A percentile compares a stretch with the other conserved stretches of the same genome.
Conservation (phyloP, 1,140 invertebrate species). For the Drosophila triauraria region DNA sequence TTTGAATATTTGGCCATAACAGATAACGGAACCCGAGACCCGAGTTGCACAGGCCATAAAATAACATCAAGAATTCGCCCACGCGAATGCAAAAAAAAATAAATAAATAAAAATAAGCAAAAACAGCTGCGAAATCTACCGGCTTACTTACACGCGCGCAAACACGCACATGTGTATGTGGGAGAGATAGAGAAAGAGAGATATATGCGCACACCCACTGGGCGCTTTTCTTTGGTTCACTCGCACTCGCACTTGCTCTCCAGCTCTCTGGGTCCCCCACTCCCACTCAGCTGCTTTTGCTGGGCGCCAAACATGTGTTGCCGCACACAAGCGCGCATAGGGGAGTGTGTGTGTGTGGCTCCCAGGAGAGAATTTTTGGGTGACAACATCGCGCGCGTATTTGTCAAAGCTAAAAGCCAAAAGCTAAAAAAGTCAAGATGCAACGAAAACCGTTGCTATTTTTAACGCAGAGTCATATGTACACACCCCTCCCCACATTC, state of each 20-base stretch:
- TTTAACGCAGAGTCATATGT: conserved; percentile 27
- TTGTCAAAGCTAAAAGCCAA: conserved; percentile 21
- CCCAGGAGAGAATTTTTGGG: conserved; percentile 39
- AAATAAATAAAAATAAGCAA: conserved; percentile 46
- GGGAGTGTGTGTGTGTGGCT: neutral
- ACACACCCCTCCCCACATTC: neutral
- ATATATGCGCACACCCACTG: conserved; percentile 15
- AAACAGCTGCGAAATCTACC: conserved; percentile 68
- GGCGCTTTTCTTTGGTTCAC: conserved; percentile 42
- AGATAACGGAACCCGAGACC: conserved; percentile 73
- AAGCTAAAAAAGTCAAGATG: conserved; percentile 21
- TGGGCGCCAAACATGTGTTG: conserved; percentile 80
- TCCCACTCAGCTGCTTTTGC: conserved; percentile 67
- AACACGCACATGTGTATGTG: neutral
- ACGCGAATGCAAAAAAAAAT: conserved; percentile 32
- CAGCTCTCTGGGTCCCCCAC: conserved; percentile 18
- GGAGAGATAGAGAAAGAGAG: conserved; percentile 20
- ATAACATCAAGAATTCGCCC: conserved; percentile 32
- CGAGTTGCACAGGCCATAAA: conserved; percentile 48
- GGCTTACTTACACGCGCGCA: conserved; percentile 28
- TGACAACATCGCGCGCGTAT: conserved; percentile 43
- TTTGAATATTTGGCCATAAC: conserved; percentile 46
- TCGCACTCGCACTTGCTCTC: conserved; percentile 59
- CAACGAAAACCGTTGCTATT: conserved; percentile 40
- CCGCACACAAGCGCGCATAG: conserved; percentile 7